These are phyloP conservation scores for Chanos chanos DNA, from an alignment of 2,797 vertebrate species.

Conservation along the genomic window DNA sequence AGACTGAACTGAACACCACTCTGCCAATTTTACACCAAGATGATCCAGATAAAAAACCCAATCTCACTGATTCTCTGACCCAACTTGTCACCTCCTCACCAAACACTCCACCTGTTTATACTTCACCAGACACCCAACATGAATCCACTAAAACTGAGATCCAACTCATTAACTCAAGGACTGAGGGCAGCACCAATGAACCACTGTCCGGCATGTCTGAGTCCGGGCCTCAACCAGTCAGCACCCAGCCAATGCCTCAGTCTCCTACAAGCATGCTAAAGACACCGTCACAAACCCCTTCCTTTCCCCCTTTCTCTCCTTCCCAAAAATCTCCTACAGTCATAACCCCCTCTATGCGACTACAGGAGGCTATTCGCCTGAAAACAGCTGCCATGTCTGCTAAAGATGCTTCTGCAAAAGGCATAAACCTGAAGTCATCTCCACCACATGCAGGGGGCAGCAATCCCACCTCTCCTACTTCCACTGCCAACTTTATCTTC, in stretches of 20 bases:
- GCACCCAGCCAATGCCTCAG: conserved; percentile 6
- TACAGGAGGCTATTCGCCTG: conserved; percentile 82
- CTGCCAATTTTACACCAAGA: too few species aligned
- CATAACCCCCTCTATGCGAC: conserved; percentile 71
- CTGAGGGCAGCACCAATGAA: too few species aligned
- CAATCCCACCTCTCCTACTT: conserved; percentile 74
- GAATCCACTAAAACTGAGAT: too few species aligned
- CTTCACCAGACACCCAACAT: too few species aligned
- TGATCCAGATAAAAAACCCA: too few species aligned
- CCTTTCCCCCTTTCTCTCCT: conserved; percentile 62
- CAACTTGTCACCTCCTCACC: too few species aligned
- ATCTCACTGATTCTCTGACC: too few species aligned
- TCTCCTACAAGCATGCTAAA: conserved; percentile 34
- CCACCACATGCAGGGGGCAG: conserved; percentile 46
- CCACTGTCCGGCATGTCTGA: too few species aligned
- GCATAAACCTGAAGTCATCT: conserved; percentile 57
- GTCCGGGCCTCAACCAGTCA: not conserved
- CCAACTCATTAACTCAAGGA: too few species aligned
- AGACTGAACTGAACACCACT: too few species aligned
- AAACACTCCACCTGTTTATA: too few species aligned
- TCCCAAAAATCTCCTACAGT: conserved; percentile 66
- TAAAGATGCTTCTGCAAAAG: conserved; percentile 49
- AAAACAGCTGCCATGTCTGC: conserved; percentile 76
- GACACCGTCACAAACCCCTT: conserved; percentile 17
- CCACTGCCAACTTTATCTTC: conserved; percentile 92